Evolutionary conservation across 1,140 invertebrate species (phyloP).

Genomic region (Antheraea pernyi): DNA sequence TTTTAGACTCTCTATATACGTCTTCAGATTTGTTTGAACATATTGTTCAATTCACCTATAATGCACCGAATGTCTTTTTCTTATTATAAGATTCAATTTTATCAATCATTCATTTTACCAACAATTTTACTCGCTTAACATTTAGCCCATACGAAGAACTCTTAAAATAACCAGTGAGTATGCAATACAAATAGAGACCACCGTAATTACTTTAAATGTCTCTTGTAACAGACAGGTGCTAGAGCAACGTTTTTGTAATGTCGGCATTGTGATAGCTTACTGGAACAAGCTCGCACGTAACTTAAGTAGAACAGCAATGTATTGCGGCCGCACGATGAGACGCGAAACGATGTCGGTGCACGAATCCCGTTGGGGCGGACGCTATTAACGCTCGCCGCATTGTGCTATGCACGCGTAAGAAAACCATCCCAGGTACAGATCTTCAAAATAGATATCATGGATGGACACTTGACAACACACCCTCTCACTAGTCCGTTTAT

Average conservation of each 20-base stretch:
- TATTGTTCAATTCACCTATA: no score
- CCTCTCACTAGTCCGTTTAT: slow-evolving; percentile 37
- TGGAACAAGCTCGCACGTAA: slow-evolving; percentile 54
- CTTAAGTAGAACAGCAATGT: slow-evolving; percentile 72
- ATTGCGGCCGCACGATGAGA: slow-evolving; percentile 73
- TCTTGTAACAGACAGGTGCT: background rate
- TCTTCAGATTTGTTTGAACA: no score
- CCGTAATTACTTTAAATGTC: background rate
- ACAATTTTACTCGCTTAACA: background rate
- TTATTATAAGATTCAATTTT: no score
- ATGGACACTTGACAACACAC: slow-evolving; percentile 59
- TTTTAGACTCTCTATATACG: background rate
- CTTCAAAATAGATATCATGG: slow-evolving; percentile 63
- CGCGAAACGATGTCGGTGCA: slow-evolving; percentile 67
- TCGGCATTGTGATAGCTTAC: slow-evolving; percentile 48
- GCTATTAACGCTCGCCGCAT: slow-evolving; percentile 68
- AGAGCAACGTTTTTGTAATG: slow-evolving; percentile 35
- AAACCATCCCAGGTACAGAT: slow-evolving; percentile 64
- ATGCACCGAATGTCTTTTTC: no score
- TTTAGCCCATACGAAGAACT: background rate
- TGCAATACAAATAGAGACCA: no score
- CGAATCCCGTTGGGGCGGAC: slow-evolving; percentile 73
- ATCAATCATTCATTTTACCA: background rate
- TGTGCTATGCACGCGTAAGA: slow-evolving; percentile 61
- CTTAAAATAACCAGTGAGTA: no score